phyloP scores from a whole-genome alignment of 2,797 vertebrate genomes.

The Loris lydekkerianus region DNA sequence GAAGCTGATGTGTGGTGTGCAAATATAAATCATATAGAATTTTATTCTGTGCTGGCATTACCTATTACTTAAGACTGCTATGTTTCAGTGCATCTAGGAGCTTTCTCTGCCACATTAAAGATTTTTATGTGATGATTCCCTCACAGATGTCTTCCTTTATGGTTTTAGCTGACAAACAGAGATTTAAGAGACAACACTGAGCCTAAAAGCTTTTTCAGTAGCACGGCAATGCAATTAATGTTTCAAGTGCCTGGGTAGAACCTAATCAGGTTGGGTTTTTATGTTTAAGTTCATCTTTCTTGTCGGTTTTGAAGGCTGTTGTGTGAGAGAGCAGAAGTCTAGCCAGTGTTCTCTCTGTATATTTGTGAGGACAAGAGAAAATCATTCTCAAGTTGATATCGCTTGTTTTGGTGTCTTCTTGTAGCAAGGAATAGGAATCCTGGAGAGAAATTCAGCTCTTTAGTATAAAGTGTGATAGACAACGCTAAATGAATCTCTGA shows the following conservation, averaged over 20 bases:
- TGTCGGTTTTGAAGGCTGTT: constrained; percentile 38
- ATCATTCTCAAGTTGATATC: background rate
- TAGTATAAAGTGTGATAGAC: background rate
- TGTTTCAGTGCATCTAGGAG: constrained; percentile 61
- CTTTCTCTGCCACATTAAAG: constrained; percentile 66
- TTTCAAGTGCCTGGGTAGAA: constrained; percentile 64
- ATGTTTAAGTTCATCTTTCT: constrained; percentile 73
- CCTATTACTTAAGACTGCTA: background rate
- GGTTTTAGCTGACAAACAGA: constrained; percentile 63
- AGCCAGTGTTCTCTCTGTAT: background rate
- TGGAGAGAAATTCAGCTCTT: background rate
- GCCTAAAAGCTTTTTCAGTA: constrained; percentile 74
- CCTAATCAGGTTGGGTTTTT: constrained; percentile 60
- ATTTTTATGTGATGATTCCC: constrained; percentile 56
- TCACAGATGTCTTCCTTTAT: constrained; percentile 67
- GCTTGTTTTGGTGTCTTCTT: background rate
- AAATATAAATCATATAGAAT: constrained; percentile 46
- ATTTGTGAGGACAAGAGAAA: background rate
- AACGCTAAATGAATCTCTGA: background rate
- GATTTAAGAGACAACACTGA: constrained; percentile 73
- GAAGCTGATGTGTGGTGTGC: background rate
- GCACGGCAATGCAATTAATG: constrained; percentile 60
- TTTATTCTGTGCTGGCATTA: constrained; percentile 12
- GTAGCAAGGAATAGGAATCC: background rate
- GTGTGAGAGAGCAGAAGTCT: constrained; percentile 39